Conservation (phyloP, 2,113 vertebrate genomes). For the Albula glossodonta region DNA sequence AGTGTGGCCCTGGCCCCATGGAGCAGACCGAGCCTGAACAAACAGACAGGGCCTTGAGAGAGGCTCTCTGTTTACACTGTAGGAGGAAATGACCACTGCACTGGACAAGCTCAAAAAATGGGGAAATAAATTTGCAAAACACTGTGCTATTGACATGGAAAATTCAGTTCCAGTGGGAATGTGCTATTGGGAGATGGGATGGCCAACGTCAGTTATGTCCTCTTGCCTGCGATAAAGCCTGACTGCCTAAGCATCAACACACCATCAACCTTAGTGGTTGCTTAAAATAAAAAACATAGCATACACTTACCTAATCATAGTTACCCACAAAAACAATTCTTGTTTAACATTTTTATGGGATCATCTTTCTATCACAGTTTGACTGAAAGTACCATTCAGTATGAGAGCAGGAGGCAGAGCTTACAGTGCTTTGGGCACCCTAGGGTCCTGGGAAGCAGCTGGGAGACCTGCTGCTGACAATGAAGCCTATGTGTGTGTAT, state of each 20-base stretch:
- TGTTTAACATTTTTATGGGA: too few relatives aligned
- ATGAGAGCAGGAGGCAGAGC: background rate
- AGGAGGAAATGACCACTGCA: conserved; percentile 32
- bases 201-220: conserved; percentile 48
- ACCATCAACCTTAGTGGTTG: background rate
- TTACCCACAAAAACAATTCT: background rate
- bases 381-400: background rate
- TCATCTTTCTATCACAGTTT: background rate
- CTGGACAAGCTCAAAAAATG: conserved; percentile 36
- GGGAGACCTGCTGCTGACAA: conserved; percentile 7
- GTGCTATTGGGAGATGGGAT: conserved; percentile 38
- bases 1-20: conserved; percentile 24
- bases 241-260: background rate
- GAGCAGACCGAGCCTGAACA: conserved; percentile 47
- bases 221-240: conserved; percentile 31
- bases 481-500: background rate
- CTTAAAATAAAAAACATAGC: background rate
- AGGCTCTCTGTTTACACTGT: conserved; percentile 39
- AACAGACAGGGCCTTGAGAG: conserved; percentile 40
- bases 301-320: background rate
- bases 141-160: conserved; percentile 32
- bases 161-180: conserved; percentile 49
- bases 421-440: background rate
- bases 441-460: conserved; percentile 10
- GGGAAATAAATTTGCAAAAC: conserved; percentile 59